Conservation (phyloP, 2,888 invertebrate genomes). For the Herminia tarsipennalis region DNA sequence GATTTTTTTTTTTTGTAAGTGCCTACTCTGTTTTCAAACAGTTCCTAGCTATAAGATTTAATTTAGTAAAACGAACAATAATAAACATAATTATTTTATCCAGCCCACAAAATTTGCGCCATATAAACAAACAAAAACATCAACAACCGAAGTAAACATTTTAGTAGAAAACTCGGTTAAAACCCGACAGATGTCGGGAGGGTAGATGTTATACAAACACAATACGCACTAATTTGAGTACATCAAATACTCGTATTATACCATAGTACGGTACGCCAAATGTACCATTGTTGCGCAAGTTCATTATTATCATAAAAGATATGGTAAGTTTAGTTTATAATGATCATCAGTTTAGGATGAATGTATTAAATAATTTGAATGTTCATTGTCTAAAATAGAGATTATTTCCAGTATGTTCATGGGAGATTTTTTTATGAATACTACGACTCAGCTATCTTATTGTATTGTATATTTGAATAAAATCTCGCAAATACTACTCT, state of each 20-base stretch:
- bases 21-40: no score
- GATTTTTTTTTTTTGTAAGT: background rate
- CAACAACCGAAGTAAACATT: constrained; percentile 53
- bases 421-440: no score
- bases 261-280: constrained; percentile 58
- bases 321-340: constrained; percentile 24
- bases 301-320: constrained; percentile 53
- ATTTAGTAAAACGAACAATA: background rate
- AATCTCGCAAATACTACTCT: no score
- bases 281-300: constrained; percentile 67
- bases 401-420: no score
- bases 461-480: no score
- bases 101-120: constrained; percentile 26
- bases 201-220: constrained; percentile 61
- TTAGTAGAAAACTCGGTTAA: constrained; percentile 48
- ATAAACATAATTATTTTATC: constrained; percentile 15
- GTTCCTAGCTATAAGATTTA: no score
- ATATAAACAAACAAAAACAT: constrained; percentile 52
- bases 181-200: constrained; percentile 75
- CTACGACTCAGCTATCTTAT: no score
- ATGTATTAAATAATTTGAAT: background rate
- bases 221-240: constrained; percentile 74
- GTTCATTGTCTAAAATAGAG: background rate
- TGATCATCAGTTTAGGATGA: constrained; percentile 21
- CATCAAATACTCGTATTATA: constrained; percentile 69